A percentile compares a stretch with the other conserved stretches of the same genome.
Evolutionary conservation across 2,888 invertebrate genomes (phyloP).

Genomic region (Pilophorus perplexus): DNA sequence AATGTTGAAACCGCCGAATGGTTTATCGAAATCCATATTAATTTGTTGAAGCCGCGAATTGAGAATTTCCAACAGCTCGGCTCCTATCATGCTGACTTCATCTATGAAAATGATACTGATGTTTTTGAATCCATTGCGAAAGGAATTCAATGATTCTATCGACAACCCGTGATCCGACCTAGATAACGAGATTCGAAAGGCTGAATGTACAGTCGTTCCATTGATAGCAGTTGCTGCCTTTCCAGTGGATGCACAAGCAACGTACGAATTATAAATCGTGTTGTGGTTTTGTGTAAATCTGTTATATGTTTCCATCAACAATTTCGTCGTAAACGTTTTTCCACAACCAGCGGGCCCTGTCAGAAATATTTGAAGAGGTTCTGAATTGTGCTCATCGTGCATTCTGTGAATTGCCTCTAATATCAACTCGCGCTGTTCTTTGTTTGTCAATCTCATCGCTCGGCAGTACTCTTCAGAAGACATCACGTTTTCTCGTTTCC

Average conservation of each 20-base stretch:
- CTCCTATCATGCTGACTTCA: constrained; percentile 52
- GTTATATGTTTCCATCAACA: constrained; percentile 53
- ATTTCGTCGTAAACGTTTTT: constrained; percentile 52
- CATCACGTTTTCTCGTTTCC: constrained; percentile 22
- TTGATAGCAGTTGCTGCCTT: constrained; percentile 53
- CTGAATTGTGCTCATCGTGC: constrained; percentile 1
- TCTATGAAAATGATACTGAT: constrained; percentile 50
- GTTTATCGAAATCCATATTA: constrained; percentile 50
- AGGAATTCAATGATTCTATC: constrained; percentile 47
- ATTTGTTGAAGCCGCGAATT: constrained; percentile 51
- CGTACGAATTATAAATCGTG: constrained; percentile 51
- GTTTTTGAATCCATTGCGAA: constrained; percentile 48
- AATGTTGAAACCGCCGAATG: constrained; percentile 51
- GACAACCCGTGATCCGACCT: constrained; percentile 22
- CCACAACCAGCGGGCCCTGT: constrained; percentile 47
- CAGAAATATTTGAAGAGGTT: constrained; percentile 49
- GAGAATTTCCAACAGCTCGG: constrained; percentile 50
- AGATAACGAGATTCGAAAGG: constrained; percentile 48
- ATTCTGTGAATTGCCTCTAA: constrained; percentile 11
- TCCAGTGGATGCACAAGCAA: constrained; percentile 52
- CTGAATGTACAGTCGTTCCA: constrained; percentile 52
- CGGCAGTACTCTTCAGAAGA: constrained; percentile 27
- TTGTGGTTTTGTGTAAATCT: constrained; percentile 50
- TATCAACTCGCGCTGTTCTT: constrained; percentile 14
- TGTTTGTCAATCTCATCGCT: constrained; percentile 17